Evolutionary conservation across 2,113 vertebrate genomes (phyloP), one percentile per base, ranked within the genome.

Genomic region (Cololabis saira): DNA sequence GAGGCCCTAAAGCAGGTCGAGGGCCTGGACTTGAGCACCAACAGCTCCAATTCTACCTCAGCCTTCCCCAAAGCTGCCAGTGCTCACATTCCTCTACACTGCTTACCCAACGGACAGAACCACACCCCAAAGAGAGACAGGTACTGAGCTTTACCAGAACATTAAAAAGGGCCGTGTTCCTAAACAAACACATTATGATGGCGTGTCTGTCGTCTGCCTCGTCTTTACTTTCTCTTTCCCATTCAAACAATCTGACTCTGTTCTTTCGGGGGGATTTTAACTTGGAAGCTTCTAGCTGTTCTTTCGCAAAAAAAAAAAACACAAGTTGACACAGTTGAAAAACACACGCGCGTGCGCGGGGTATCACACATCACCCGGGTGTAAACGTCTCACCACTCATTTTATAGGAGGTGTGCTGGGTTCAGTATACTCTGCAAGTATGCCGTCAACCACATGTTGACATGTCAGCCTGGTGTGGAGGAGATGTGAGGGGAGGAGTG

Each of bases 61-160:
- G 97, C 95, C 87, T 93, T 94, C 76, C 91, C 95, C 91, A 92
- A 95, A 92, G 97, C 97, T 93, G 94, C 95, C 93, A 97, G 96
- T 64, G 95, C 95, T 82, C 94, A 97, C 86, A 95, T 97, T 87
- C 92, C 95, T 87, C 96, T 97, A 72, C 96, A 98, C 92, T 91
- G 95, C 87, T 91, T 98, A 91, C 89, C 94, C 87, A 99, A 99
- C 55, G 98, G 97, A 90, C 97, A 98, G 92, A 96, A 92, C 93
- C 96, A 97, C 94, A 95, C 96, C 86, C 94, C 95, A 89, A 96
- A 98, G 93, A 96, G 97, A 95, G 97, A 99, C 95, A 98, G 97
- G 97, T 98, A 92, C 64, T 0, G 2, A 50, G 52, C 18, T 58
- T 24, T 2, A 41, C 10, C n/a, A n/a, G 40, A n/a, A n/a, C 10